These are phyloP conservation scores for Acleris laterana DNA, from an alignment of 2,888 invertebrate species.

Conservation along the genomic window DNA sequence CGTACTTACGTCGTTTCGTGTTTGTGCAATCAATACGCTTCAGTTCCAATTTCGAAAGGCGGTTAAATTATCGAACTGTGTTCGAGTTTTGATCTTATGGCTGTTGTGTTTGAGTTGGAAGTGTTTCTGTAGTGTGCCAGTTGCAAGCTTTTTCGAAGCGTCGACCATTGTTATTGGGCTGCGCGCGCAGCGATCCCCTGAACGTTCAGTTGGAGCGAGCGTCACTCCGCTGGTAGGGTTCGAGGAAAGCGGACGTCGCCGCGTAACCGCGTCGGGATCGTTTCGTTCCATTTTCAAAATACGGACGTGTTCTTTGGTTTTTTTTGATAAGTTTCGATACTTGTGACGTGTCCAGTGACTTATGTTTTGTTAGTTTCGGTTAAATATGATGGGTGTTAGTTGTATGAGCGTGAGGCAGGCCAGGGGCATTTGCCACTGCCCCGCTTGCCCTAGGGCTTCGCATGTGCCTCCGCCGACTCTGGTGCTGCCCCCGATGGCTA, in stretches of 20 bases:
- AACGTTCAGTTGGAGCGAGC: slow-evolving; percentile 33
- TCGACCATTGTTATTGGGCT: slow-evolving; percentile 35
- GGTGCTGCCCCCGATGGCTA: slow-evolving; percentile 77
- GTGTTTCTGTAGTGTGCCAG: not conserved
- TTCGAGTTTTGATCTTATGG: not conserved
- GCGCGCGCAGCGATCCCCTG: slow-evolving; percentile 54
- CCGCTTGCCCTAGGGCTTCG: slow-evolving; percentile 78
- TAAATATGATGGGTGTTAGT: slow-evolving; percentile 81
- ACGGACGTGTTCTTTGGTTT: not conserved
- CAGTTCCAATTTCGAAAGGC: not conserved
- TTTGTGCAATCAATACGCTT: not conserved
- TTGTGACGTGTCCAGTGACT: slow-evolving; percentile 19
- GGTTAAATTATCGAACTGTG: too few relatives aligned
- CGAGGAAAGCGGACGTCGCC: slow-evolving; percentile 68
- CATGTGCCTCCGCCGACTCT: slow-evolving; percentile 76
- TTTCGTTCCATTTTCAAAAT: slow-evolving; percentile 21
- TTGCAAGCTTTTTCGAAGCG: slow-evolving; percentile 3
- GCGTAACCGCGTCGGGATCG: slow-evolving; percentile 9
- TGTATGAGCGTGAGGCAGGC: slow-evolving; percentile 84
- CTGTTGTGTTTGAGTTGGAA: not conserved
- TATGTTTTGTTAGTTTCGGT: slow-evolving; percentile 21
- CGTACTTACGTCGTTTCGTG: slow-evolving; percentile 11
- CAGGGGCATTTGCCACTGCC: slow-evolving; percentile 83
- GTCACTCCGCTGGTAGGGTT: slow-evolving; percentile 69
- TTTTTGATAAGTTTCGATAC: not conserved